phyloP scores from a whole-genome alignment of 2,888 invertebrate genomes.

The Cactoblastis cactorum region DNA sequence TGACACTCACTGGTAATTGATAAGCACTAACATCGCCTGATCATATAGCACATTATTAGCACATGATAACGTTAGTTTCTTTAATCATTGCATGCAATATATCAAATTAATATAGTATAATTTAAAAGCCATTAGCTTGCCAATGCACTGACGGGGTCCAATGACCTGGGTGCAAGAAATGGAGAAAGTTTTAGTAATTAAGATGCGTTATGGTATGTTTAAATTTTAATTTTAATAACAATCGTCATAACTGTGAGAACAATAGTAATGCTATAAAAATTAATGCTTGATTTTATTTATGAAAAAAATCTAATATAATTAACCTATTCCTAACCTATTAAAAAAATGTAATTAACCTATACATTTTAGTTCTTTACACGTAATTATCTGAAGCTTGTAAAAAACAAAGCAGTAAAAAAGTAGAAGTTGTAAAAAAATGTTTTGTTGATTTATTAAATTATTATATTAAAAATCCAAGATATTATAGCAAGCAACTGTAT shows the following conservation, averaged over 20 bases:
- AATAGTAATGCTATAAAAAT: background rate
- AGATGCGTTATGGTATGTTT: constrained; percentile 45
- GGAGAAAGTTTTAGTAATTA: constrained; percentile 55
- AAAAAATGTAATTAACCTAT: no score
- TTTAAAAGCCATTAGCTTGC: constrained; percentile 5
- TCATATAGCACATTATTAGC: background rate
- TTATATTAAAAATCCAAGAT: no score
- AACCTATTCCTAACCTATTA: no score
- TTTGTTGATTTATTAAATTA: no score
- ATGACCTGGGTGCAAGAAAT: constrained; percentile 24
- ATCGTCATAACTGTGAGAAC: background rate
- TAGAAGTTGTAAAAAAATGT: no score
- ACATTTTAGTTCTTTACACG: no score
- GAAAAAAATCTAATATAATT: no score
- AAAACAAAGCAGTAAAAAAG: no score
- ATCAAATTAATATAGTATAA: background rate
- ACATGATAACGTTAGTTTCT: background rate
- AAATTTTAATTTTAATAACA: background rate
- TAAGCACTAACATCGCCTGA: background rate
- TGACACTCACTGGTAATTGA: no score
- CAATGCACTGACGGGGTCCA: constrained; percentile 22
- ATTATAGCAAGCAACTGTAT: no score
- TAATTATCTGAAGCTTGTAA: no score
- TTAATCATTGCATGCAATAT: background rate
- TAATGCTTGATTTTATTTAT: background rate